phyloP scores from a whole-genome alignment of 92 coral and sea anemone species.

The Porites lobata region DNA sequence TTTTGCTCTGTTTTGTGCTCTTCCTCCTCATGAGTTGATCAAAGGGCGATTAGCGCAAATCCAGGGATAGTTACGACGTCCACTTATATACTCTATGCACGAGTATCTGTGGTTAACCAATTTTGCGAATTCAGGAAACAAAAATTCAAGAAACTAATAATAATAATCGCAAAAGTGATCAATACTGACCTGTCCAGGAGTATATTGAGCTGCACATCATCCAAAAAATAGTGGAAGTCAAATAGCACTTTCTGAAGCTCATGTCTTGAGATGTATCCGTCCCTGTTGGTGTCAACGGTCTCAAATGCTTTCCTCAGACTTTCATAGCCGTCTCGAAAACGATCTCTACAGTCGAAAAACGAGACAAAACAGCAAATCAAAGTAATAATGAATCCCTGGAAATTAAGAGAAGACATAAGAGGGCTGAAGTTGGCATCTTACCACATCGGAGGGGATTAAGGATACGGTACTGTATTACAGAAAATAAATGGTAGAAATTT shows the following conservation, averaged over 20 bases:
- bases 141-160: background rate
- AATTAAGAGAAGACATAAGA: too few relatives aligned
- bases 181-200: slow-evolving; percentile 80
- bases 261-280: slow-evolving; percentile 88
- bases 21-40: too few relatives aligned
- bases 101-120: too few relatives aligned
- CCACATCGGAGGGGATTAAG: too few relatives aligned
- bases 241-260: slow-evolving; percentile 91
- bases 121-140: too few relatives aligned
- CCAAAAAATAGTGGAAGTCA: slow-evolving; percentile 88
- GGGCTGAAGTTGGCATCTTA: too few relatives aligned
- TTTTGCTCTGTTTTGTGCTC: too few relatives aligned
- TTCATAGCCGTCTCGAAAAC: slow-evolving; percentile 92
- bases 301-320: slow-evolving; percentile 94
- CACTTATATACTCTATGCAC: too few relatives aligned
- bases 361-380: background rate
- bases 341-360: slow-evolving; percentile 64
- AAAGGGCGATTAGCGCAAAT: too few relatives aligned
- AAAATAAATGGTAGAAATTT: too few relatives aligned
- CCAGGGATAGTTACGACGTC: too few relatives aligned
- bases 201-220: slow-evolving; percentile 82
- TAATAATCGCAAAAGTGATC: background rate
- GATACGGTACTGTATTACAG: too few relatives aligned
- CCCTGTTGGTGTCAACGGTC: slow-evolving; percentile 90
- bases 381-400: background rate